Conservation (phyloP, 2,113 vertebrate species). For the Gymnarchus niloticus region DNA sequence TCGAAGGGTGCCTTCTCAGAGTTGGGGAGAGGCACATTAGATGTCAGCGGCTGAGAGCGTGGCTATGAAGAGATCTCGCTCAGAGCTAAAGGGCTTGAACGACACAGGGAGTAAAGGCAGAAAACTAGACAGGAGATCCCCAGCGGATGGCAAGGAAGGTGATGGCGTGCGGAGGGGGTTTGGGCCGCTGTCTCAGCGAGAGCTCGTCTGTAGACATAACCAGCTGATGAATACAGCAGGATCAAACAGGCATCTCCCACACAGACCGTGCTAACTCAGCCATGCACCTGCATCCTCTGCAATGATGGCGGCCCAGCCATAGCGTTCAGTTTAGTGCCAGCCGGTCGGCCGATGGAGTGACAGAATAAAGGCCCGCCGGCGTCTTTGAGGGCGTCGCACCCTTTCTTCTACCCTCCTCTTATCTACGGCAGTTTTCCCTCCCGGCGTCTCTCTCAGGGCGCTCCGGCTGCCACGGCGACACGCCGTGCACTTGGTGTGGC, state of each 20-base stretch:
- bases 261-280: constrained; percentile 14
- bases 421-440: background rate
- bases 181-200: constrained; percentile 35
- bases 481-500: background rate
- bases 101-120: constrained; percentile 17
- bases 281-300: constrained; percentile 43
- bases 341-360: background rate
- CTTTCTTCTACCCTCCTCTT: background rate
- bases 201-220: constrained; percentile 39
- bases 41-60: background rate
- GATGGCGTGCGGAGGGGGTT: constrained; percentile 38
- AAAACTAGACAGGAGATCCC: constrained; percentile 29
- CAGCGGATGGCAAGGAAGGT: constrained; percentile 35
- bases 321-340: constrained; percentile 45
- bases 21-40: background rate
- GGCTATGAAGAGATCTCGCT: constrained; percentile 25
- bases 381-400: background rate
- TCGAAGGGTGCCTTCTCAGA: background rate
- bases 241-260: constrained; percentile 22
- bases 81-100: constrained; percentile 9
- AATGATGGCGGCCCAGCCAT: constrained; percentile 33
- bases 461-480: too few species aligned
- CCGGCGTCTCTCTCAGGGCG: too few species aligned
- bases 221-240: constrained; percentile 23
- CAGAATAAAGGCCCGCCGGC: constrained; percentile 26